phyloP scores from a whole-genome alignment of 2,113 vertebrate species.

The Sceloporus tristichus region DNA sequence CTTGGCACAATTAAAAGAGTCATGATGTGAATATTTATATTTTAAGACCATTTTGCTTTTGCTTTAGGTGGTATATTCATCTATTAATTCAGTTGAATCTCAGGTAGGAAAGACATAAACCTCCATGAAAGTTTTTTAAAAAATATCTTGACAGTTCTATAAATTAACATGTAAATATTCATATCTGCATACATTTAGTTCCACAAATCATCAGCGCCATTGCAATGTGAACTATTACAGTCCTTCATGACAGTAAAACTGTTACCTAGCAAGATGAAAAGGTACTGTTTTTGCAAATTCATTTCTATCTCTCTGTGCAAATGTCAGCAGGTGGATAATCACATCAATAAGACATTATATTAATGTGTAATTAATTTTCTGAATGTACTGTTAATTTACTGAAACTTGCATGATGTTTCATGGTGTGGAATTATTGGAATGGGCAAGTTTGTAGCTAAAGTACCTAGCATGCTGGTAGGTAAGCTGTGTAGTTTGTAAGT shows the following conservation, averaged over 20 bases:
- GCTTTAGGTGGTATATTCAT: background rate
- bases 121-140: slow-evolving; percentile 39
- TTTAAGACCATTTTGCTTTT: background rate
- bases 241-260: slow-evolving; percentile 49
- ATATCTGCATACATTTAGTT: slow-evolving; percentile 61
- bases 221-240: slow-evolving; percentile 46
- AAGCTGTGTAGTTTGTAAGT: background rate
- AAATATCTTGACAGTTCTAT: slow-evolving; percentile 55
- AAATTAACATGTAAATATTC: slow-evolving; percentile 60
- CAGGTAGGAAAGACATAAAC: slow-evolving; percentile 31
- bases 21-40: background rate
- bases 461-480: too few species aligned
- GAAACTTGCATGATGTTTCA: background rate
- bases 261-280: slow-evolving; percentile 49
- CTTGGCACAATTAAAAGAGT: background rate
- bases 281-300: slow-evolving; percentile 51
- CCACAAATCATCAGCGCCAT: slow-evolving; percentile 57
- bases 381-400: background rate
- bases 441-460: background rate
- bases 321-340: slow-evolving; percentile 54
- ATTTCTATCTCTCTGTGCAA: slow-evolving; percentile 1
- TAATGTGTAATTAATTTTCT: slow-evolving; percentile 38
- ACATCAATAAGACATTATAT: slow-evolving; percentile 27
- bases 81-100: slow-evolving; percentile 40
- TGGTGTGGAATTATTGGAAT: background rate